Evolutionary conservation across 2,113 vertebrate species (phyloP).

Genomic region (Menidia beryllina): DNA sequence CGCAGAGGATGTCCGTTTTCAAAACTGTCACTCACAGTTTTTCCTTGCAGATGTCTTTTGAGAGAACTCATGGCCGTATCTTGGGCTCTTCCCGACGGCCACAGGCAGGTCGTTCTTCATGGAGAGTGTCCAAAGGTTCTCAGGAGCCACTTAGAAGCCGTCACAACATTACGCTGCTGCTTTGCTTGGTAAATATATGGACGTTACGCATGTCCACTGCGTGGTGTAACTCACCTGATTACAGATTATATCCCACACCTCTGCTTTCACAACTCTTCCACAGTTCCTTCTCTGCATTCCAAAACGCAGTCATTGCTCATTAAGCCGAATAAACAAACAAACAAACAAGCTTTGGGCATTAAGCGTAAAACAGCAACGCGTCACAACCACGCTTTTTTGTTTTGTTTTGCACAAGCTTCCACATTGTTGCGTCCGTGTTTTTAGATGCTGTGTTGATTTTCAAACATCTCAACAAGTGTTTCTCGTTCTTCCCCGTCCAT

Average conservation of each 20-base stretch:
- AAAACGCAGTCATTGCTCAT: not conserved
- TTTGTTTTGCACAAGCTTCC: too few species aligned
- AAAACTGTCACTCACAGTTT: slow-evolving; percentile 27
- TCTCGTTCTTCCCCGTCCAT: not conserved
- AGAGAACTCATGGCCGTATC: not conserved
- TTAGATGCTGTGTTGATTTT: too few species aligned
- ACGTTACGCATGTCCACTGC: not conserved
- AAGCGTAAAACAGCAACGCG: too few species aligned
- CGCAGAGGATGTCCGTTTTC: not conserved
- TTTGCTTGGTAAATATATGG: not conserved
- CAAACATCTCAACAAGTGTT: too few species aligned
- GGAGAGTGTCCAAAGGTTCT: not conserved
- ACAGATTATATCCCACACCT: not conserved
- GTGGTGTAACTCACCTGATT: slow-evolving; percentile 25
- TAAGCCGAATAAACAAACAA: too few species aligned
- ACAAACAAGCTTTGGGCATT: too few species aligned
- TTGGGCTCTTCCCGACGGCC: not conserved
- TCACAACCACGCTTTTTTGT: too few species aligned
- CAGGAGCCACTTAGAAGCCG: slow-evolving; percentile 7
- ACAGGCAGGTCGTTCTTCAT: slow-evolving; percentile 26
- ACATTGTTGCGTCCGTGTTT: too few species aligned
- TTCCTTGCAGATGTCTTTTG: slow-evolving; percentile 5
- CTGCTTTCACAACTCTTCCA: not conserved
- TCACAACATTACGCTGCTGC: not conserved
- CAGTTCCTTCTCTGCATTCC: not conserved